Evolutionary conservation across 1,140 invertebrate species (phyloP), one percentile per base, ranked within the genome.

Genomic region (Hylaeus volcanicus): DNA sequence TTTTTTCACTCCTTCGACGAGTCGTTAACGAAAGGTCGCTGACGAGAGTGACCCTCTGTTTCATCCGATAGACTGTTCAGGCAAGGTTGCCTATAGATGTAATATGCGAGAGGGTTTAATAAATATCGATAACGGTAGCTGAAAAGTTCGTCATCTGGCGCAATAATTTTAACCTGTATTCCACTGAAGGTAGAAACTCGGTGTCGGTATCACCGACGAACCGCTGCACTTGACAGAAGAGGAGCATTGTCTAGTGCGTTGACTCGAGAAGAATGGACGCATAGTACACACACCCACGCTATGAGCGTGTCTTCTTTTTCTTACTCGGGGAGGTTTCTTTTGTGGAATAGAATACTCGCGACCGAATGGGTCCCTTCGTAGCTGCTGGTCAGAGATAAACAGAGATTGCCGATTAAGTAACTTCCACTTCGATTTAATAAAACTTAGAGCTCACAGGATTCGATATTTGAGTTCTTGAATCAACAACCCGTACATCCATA

Each of bases 191-290:
- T 6, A 9, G 9, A 9, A 51, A 8, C 51, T 51, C 51, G 51
- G 51, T 51, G 8, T 9, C 51, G 11, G 51, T 2, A 51, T 51
- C 61, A 39, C 61, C 58, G 70, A 39, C 51, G 70, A 65, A 56
- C 77, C 61, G n/a, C 51, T 51, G 75, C 66, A 78, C 39, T 78
- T 72, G 75, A 72, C 68, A 63, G 58, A 82, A 76, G 82, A 72
- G 72, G 53, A 79, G 66, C 74, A 76, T 81, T 70, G 74, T 81
- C 66, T 48, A 14, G 51, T 11, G n/a, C 56, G 55, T 81, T 43
- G 71, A 66, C 71, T 66, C 26, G n/a, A 55, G 41, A 56, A 68
- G 79, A 70, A 76, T 55, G 78, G 68, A 43, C 48, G 53, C 37
- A 63, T 53, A 60, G 70, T 72, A 71, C 53, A 60, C 43, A 74